A percentile compares a stretch with the other conserved stretches of the same genome.
These are phyloP conservation scores for Anguilla anguilla DNA, from an alignment of 2,797 vertebrate genomes.

Conservation along the genomic window DNA sequence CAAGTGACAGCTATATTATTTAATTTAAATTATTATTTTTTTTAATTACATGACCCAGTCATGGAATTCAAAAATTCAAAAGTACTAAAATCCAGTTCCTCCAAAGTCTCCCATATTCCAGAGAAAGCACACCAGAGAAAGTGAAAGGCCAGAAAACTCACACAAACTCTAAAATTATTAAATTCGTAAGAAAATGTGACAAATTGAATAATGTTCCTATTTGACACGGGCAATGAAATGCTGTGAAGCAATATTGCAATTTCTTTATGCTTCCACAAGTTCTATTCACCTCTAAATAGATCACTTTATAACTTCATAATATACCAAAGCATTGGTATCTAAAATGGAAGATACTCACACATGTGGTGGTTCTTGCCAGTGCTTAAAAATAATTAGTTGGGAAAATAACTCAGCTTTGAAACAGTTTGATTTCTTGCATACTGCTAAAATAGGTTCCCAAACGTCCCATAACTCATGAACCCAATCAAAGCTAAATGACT, in stretches of 20 bases:
- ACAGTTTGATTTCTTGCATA: neutral
- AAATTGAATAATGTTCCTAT: constrained; percentile 14
- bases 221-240: neutral
- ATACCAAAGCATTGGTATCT: neutral
- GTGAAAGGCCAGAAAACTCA: neutral
- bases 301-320: neutral
- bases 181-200: neutral
- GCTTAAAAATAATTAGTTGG: neutral
- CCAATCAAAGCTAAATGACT: neutral
- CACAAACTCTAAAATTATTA: neutral
- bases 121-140: constrained; percentile 1
- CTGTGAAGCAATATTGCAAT: neutral
- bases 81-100: neutral
- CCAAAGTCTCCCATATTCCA: neutral
- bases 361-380: neutral
- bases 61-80: neutral
- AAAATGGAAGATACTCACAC: neutral
- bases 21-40: neutral
- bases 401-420: neutral
- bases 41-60: neutral
- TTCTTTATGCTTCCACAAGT: neutral
- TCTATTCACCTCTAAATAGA: neutral
- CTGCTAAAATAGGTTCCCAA: neutral
- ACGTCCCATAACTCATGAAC: neutral
- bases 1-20: neutral